Evolutionary conservation across 2,888 invertebrate species (phyloP).

Genomic region (Anorthoa munda): DNA sequence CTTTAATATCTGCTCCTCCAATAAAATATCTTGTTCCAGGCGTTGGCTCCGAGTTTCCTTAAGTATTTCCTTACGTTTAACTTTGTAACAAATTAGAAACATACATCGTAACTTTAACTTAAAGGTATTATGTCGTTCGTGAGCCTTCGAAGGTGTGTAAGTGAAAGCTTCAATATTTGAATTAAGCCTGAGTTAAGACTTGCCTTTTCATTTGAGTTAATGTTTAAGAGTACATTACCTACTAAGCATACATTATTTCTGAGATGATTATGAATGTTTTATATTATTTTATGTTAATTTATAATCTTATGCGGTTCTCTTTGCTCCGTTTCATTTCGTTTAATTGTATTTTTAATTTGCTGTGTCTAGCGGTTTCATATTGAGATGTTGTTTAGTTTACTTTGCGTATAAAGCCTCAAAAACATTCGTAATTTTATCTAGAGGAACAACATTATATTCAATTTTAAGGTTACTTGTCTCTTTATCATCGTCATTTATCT

Average conservation of each 20-base stretch:
- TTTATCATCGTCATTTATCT: not conserved
- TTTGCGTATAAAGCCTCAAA: not conserved
- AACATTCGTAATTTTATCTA: not conserved
- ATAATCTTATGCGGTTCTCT: slow-evolving; percentile 8
- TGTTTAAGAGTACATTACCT: slow-evolving; percentile 20
- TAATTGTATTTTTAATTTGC: slow-evolving; percentile 13
- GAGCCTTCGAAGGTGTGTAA: slow-evolving; percentile 41
- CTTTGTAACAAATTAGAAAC: slow-evolving; percentile 53
- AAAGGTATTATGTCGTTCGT: slow-evolving; percentile 48
- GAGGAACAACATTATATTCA: not conserved
- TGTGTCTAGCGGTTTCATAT: not conserved
- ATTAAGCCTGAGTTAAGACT: slow-evolving; percentile 26
- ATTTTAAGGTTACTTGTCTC: not conserved
- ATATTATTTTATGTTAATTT: slow-evolving; percentile 34
- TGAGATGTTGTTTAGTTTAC: not conserved
- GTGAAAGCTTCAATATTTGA: slow-evolving; percentile 34
- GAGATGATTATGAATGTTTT: slow-evolving; percentile 17
- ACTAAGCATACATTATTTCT: not conserved
- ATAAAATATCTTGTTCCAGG: slow-evolving; percentile 34
- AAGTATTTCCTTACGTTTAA: slow-evolving; percentile 35
- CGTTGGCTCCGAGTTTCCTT: slow-evolving; percentile 1
- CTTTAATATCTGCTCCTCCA: slow-evolving; percentile 34
- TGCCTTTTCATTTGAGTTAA: slow-evolving; percentile 26
- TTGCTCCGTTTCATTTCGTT: not conserved
- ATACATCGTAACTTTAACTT: slow-evolving; percentile 36